Base-by-base conservation (phyloP, 1,140 invertebrate genomes). In the Heliconius nattereri region DNA sequence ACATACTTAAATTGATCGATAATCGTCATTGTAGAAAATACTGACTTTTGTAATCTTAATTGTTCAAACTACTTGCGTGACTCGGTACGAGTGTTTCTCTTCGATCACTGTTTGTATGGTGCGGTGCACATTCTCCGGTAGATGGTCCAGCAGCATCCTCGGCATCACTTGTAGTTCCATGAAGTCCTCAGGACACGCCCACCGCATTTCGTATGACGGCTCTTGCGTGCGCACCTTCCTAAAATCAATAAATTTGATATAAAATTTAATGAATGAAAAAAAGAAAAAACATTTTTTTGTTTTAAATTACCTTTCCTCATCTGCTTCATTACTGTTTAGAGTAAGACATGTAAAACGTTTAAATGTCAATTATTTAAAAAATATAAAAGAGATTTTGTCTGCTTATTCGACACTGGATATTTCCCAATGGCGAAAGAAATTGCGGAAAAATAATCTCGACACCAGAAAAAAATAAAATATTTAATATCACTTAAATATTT, bases 151-250 rank as follows among this genome's bases (percentile, higher is more conserved):
- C 2, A 97, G 84, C 97, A 97, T 97, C 20, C 96, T 94, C 23
- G 97, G 97, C 97, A 97, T 97, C 29, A 97, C 96, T 82, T 96
- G 94, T 29, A 97, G 85, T 85, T 97, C 96, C 94, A 96, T 96
- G 90, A 97, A 97, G 89, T 97, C 97, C 90, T 97, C 97, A 2
- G 96, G 94, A 80, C 95, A 95, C 11, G 96, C 96, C 97, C 97
- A 97, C 32, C 97, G 94, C 97, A 97, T 97, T 85, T 97, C 96
- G 83, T 95, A 97, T 76, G 95, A 95, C 5, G 95, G 95, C 66
- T 95, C 95, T 60, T 95, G 94, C n/a, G 94, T 95, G 78, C 94
- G 95, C 78, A 95, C 91, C 95, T 96, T 96, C 82, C 96, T 96
- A 78, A 54, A 45, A 71, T 66, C 20, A 75, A 80, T 16, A 75